Evolutionary conservation across 37 sponge, comb jelly and placozoan species (phyloP), one percentile per base, ranked within the genome.

Genomic region (Axinella damicornis): DNA sequence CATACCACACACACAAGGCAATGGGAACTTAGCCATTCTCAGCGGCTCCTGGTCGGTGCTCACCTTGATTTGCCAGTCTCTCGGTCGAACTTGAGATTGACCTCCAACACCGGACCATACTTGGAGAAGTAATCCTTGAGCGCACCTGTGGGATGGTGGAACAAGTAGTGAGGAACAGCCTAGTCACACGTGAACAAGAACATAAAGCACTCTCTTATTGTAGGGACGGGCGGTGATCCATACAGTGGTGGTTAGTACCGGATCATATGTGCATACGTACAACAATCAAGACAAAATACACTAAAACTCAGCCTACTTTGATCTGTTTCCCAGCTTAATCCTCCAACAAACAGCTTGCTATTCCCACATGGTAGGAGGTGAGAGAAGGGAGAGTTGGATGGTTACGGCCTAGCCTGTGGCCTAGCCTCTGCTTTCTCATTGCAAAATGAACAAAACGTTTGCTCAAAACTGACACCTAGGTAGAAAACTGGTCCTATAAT

Each of bases 281-380:
- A 46, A 46, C n/a, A n/a, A n/a, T n/a, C n/a, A 19, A 19, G 19
- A 20, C 19, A 19, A 57, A 57, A 4, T 28, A 62, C 13, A 62
- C 25, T 9, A 74, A 53, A n/a, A 22, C 21, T 46, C 57, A 24
- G 54, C 83, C 33, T 71, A 93, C 94, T 55, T 57, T 85, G 86
- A 20, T 54, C 71, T 0, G 94, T 93, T 5, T 93, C 87, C 90
- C 72, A 82, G 85, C 60, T 80, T 76, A 93, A 78, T 64, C 90
- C 94, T 76, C 94, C 94, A 89, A 93, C 85, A 80, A 93, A 93
- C 40, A 93, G 70, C 74, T 93, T 93, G 83, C 94, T 93, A 89
- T 31, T 24, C 46, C 46, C 46, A 46, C 46, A 46, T 4, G 4
- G 46, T 12, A 9, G 9, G 46, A 46, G 68, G 68, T 31, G 28